Evolutionary conservation across 2,113 vertebrate species (phyloP).

Genomic region (Pionites leucogaster): DNA sequence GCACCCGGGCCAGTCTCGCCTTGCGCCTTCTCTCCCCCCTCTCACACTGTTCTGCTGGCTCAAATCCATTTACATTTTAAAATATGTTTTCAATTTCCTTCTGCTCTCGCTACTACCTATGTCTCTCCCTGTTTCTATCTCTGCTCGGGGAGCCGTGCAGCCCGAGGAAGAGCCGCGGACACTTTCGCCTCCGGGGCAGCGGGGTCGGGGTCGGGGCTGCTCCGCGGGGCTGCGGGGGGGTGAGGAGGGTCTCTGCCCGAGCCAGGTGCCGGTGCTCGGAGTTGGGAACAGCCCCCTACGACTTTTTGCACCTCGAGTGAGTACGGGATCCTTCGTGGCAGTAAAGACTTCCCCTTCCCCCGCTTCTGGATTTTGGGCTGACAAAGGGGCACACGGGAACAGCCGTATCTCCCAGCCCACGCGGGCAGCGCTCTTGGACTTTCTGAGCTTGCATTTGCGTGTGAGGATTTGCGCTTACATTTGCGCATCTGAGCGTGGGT

Average conservation of each 20-base stretch:
- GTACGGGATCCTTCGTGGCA: background rate
- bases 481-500: background rate
- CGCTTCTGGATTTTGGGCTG: background rate
- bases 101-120: background rate
- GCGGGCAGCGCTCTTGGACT: background rate
- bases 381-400: background rate
- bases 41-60: background rate
- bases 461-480: background rate
- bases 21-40: background rate
- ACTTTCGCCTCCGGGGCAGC: background rate
- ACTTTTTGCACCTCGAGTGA: background rate
- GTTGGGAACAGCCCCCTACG: background rate
- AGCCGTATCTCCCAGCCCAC: background rate
- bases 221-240: background rate
- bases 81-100: constrained; percentile 54
- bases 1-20: background rate
- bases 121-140: background rate
- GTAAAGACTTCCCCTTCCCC: background rate
- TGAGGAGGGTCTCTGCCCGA: background rate
- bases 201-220: background rate
- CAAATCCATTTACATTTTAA: background rate
- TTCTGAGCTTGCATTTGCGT: background rate
- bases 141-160: background rate
- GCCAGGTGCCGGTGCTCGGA: background rate
- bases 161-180: background rate